A percentile compares a stretch with the other conserved stretches of the same genome.
phyloP scores from a whole-genome alignment of 2,113 vertebrate genomes.

The Lophotis ruficrista region DNA sequence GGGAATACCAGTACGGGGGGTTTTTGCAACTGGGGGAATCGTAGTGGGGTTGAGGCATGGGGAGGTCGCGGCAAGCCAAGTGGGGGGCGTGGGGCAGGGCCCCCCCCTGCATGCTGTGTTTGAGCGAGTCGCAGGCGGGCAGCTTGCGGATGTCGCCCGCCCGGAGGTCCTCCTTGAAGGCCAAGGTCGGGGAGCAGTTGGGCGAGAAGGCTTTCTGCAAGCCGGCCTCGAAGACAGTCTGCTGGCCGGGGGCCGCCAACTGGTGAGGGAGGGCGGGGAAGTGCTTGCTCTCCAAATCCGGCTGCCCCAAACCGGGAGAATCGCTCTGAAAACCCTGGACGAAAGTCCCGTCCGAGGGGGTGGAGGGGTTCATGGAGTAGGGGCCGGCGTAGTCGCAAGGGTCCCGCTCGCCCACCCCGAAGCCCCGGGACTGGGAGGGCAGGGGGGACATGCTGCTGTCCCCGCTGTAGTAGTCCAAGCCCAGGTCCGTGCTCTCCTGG shows the following conservation, averaged over 20 bases:
- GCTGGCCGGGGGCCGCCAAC: slow-evolving; percentile 75
- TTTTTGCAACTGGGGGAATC: slow-evolving; percentile 96
- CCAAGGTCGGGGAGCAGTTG: slow-evolving; percentile 90
- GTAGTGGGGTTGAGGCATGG: slow-evolving; percentile 90
- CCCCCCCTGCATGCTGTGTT: slow-evolving; percentile 76
- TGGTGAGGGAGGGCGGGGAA: slow-evolving; percentile 83
- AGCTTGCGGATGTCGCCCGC: slow-evolving; percentile 81
- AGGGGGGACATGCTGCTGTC: slow-evolving; percentile 97
- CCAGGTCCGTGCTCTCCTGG: slow-evolving; percentile 87
- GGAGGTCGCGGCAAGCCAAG: slow-evolving; percentile 86
- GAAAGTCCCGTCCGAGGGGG: slow-evolving; percentile 93
- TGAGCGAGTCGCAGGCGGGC: slow-evolving; percentile 88
- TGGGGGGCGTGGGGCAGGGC: slow-evolving; percentile 71
- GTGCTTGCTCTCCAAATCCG: slow-evolving; percentile 84
- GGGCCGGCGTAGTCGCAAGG: slow-evolving; percentile 95
- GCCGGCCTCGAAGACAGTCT: slow-evolving; percentile 77
- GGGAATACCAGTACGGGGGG: slow-evolving; percentile 94
- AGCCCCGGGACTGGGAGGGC: slow-evolving; percentile 88
- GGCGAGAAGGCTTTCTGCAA: slow-evolving; percentile 91
- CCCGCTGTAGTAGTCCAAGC: slow-evolving; percentile 96
- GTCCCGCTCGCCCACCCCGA: slow-evolving; percentile 85
- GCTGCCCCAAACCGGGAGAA: slow-evolving; percentile 88
- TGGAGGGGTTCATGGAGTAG: slow-evolving; percentile 95
- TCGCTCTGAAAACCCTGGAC: slow-evolving; percentile 92
- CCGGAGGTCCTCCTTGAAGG: slow-evolving; percentile 83